These are phyloP conservation scores for Gallinago stenura DNA, from an alignment of 2,797 vertebrate genomes.

Conservation along the genomic window DNA sequence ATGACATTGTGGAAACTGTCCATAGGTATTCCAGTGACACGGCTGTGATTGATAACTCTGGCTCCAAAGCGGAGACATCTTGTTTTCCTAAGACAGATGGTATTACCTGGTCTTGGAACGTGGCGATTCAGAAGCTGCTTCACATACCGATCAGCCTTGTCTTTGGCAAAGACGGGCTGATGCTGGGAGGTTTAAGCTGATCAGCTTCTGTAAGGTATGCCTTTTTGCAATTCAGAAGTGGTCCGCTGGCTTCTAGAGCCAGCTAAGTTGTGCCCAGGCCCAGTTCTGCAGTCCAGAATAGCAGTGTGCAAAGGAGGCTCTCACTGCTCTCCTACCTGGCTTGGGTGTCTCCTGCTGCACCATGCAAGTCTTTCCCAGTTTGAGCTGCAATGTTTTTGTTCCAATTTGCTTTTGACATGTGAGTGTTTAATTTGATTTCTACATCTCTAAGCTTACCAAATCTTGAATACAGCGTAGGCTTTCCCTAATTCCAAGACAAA, in stretches of 20 bases:
- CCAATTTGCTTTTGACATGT: background rate
- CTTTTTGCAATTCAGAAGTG: background rate
- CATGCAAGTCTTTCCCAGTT: background rate
- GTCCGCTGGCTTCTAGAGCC: background rate
- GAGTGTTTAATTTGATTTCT: background rate
- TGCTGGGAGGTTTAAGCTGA: background rate
- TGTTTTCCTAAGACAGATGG: background rate
- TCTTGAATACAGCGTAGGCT: background rate
- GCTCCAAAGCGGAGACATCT: background rate
- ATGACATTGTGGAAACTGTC: background rate
- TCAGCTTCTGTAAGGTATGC: background rate
- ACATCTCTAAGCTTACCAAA: background rate
- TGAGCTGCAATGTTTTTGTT: background rate
- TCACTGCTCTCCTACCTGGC: background rate
- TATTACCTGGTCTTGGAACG: background rate
- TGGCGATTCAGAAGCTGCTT: background rate
- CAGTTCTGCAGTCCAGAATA: background rate
- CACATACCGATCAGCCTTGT: background rate
- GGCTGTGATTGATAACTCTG: background rate
- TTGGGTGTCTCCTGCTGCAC: background rate
- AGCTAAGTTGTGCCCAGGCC: background rate
- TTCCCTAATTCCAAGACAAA: background rate
- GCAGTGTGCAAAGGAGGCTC: background rate
- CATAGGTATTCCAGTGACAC: background rate
- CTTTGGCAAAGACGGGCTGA: background rate